Percentiles rank a stretch among this genome's conserved stretches.
Conservation (phyloP, 2,888 invertebrate species). For the Marronus borbonicus region DNA sequence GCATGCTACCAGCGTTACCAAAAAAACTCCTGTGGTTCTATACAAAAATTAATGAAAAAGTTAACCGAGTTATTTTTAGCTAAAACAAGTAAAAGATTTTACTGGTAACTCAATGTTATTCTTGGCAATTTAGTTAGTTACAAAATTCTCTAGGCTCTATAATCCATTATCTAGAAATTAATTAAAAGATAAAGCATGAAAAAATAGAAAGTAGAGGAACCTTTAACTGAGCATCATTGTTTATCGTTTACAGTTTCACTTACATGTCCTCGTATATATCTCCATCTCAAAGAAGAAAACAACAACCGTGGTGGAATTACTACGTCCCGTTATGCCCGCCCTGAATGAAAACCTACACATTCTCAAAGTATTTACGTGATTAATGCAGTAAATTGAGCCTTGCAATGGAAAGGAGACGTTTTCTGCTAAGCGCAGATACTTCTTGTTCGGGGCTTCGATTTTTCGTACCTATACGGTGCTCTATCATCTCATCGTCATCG, state of each 20-base stretch:
- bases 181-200: too few species aligned
- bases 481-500: slow-evolving; percentile 8
- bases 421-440: slow-evolving; percentile 57
- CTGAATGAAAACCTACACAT: slow-evolving; percentile 72
- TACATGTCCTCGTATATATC: not conserved
- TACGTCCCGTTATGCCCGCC: slow-evolving; percentile 64
- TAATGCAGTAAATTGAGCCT: slow-evolving; percentile 71
- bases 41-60: too few species aligned
- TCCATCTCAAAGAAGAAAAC: not conserved
- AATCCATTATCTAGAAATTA: too few species aligned
- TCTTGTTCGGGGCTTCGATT: slow-evolving; percentile 35
- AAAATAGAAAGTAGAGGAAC: too few species aligned
- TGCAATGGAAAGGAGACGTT: slow-evolving; percentile 67
- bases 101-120: too few species aligned
- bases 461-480: slow-evolving; percentile 28
- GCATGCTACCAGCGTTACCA: too few species aligned
- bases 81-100: too few species aligned
- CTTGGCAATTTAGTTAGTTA: too few species aligned
- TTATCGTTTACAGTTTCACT: not conserved
- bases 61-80: too few species aligned
- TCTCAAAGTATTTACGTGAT: slow-evolving; percentile 71
- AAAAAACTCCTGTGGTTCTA: too few species aligned
- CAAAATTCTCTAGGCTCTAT: too few species aligned
- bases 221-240: too few species aligned
- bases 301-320: slow-evolving; percentile 57